phyloP scores from a whole-genome alignment of 2,888 invertebrate species.

The Thecophora atra region DNA sequence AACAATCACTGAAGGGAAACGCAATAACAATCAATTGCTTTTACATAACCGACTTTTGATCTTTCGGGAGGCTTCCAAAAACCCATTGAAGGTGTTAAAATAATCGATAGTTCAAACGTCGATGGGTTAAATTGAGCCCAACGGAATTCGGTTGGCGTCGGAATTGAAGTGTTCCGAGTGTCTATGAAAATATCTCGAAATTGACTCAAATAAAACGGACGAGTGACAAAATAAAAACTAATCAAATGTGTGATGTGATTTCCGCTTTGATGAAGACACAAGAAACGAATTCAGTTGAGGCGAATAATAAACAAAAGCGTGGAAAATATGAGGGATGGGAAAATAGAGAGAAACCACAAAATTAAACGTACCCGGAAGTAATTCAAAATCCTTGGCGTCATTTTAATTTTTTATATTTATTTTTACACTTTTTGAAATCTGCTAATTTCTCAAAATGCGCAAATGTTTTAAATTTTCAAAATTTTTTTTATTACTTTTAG shows the following conservation, averaged over 20 bases:
- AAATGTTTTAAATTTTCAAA: background rate
- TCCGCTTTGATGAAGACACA: background rate
- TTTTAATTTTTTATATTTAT: conserved; percentile 37
- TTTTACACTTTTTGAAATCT: background rate
- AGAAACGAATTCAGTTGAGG: background rate
- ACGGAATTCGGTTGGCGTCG: too few relatives aligned
- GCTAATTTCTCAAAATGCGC: background rate
- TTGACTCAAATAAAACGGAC: background rate
- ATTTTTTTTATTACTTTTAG: too few relatives aligned
- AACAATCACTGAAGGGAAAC: too few relatives aligned
- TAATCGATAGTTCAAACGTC: too few relatives aligned
- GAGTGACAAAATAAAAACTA: conserved; percentile 10
- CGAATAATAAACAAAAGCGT: background rate
- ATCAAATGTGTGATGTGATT: too few relatives aligned
- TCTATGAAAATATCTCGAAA: too few relatives aligned
- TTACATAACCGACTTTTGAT: too few relatives aligned
- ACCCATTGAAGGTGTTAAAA: too few relatives aligned
- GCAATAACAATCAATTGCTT: too few relatives aligned
- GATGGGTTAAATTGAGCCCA: too few relatives aligned
- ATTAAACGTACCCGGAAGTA: conserved; percentile 58
- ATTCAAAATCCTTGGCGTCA: conserved; percentile 60
- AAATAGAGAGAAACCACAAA: background rate
- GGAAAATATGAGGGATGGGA: conserved; percentile 1
- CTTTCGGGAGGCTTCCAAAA: too few relatives aligned
- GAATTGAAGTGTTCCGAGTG: too few relatives aligned